phyloP scores from a whole-genome alignment of 1,140 invertebrate genomes.

The Plectus sambesii region DNA sequence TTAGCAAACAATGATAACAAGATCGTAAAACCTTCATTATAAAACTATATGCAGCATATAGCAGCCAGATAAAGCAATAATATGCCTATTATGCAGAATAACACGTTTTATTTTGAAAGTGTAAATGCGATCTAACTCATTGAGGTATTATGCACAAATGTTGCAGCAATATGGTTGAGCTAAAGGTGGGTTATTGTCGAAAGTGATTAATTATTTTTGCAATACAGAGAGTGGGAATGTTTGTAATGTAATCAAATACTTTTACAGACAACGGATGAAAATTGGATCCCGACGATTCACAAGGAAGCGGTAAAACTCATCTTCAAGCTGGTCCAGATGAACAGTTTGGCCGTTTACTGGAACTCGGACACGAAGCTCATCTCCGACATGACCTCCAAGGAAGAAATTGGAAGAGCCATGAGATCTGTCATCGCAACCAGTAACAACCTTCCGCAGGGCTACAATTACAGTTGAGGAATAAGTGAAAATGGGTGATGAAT shows the following conservation, averaged over 20 bases:
- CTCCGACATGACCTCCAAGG: slow-evolving; percentile 27
- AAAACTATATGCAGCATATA: no score
- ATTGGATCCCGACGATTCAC: slow-evolving; percentile 65
- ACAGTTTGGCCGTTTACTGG: slow-evolving; percentile 77
- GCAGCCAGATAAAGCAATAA: no score
- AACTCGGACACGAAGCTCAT: slow-evolving; percentile 60
- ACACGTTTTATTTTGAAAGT: no score
- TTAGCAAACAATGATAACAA: no score
- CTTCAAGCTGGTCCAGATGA: slow-evolving; percentile 56
- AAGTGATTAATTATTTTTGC: no score
- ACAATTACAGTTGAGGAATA: slow-evolving; percentile 61
- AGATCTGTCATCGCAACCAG: slow-evolving; percentile 58
- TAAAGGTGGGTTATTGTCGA: no score
- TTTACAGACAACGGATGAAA: slow-evolving; percentile 64
- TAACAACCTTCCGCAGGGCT: slow-evolving; percentile 54
- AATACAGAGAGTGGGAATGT: slow-evolving; percentile 1
- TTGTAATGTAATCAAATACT: no score
- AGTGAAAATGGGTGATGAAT: slow-evolving; percentile 3
- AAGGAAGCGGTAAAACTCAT: slow-evolving; percentile 55
- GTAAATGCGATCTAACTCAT: no score
- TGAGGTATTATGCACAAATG: no score
- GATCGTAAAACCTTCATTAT: no score
- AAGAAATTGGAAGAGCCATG: slow-evolving; percentile 50
- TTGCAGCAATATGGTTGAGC: no score
- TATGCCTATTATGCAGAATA: no score